Base-by-base conservation (phyloP, 2,113 vertebrate species). In the Leptodactylus fuscus region DNA sequence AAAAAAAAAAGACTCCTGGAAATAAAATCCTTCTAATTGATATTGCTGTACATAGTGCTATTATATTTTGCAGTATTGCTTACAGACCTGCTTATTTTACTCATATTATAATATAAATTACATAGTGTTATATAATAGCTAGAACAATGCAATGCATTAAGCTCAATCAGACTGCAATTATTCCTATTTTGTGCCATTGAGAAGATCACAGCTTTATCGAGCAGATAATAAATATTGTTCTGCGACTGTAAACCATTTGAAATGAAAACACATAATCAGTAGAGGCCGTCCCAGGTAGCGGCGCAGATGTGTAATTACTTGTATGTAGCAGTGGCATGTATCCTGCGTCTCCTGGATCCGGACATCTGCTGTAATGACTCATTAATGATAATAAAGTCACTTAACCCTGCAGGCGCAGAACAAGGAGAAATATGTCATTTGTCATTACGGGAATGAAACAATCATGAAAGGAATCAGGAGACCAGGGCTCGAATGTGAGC, bases 311-410 rank as follows among this genome's bases (percentile, higher is more conserved):
- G 15, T 94, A 95, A 96, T 96, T 95, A 95, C 92, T 90, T 87
- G 90, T 91, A 94, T 90, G 93, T 95, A 93, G 93, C 94, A 92
- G 91, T 89, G 91, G 87, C 87, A 88, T 89, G 88, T 90, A 89
- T 88, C 89, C 70, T 91, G 91, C 89, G 11, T 36, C 85, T 67
- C 79, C 87, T 86, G 74, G 89, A 92, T 85, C 89, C 87, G 87
- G 87, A 87, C 90, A 90, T 88, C 87, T 89, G 89, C 81, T 90
- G 76, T 85, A 92, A 87, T 87, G 87, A 89, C 85, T 94, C 94
- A 96, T 97, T 96, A 96, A 96, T 96, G 96, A 95, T 96, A 96
- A 95, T 95, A 93, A 94, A 92, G 90, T 93, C 92, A 93, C 95
- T 96, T 96, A 96, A 96, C 93, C 92, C 93, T 91, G 90, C 92